phyloP scores from a whole-genome alignment of 2,113 vertebrate genomes.

The Equus przewalskii region DNA sequence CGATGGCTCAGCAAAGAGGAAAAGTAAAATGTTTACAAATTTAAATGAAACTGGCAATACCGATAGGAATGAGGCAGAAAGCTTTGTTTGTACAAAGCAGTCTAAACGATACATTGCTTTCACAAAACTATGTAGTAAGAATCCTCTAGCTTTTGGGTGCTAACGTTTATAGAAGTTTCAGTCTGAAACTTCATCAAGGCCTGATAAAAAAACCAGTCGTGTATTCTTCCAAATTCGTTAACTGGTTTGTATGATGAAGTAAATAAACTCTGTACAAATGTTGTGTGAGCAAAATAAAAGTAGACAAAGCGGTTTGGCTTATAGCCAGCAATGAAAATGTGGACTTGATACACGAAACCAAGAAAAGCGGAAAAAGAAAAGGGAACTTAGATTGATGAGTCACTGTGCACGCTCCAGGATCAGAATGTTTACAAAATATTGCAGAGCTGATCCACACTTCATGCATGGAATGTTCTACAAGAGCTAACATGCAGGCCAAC shows the following conservation, averaged over 20 bases:
- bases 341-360: conserved; percentile 80
- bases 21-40: conserved; percentile 78
- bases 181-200: conserved; percentile 89
- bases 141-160: conserved; percentile 69
- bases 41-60: conserved; percentile 80
- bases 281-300: conserved; percentile 90
- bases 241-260: conserved; percentile 74
- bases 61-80: conserved; percentile 81
- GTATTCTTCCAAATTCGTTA: conserved; percentile 69
- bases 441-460: conserved; percentile 85
- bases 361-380: conserved; percentile 83
- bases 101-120: conserved; percentile 82
- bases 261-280: conserved; percentile 87
- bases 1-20: conserved; percentile 75
- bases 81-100: conserved; percentile 87
- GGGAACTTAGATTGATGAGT: conserved; percentile 86
- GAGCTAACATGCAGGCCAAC: conserved; percentile 94
- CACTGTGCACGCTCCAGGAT: conserved; percentile 91
- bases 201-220: conserved; percentile 79
- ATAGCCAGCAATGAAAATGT: conserved; percentile 87
- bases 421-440: conserved; percentile 84
- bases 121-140: conserved; percentile 61
- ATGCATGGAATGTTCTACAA: conserved; percentile 91
- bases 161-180: conserved; percentile 86
- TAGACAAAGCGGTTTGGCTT: conserved; percentile 86